Evolutionary conservation across 2,888 invertebrate genomes (phyloP).

Genomic region (Aradus depressus): DNA sequence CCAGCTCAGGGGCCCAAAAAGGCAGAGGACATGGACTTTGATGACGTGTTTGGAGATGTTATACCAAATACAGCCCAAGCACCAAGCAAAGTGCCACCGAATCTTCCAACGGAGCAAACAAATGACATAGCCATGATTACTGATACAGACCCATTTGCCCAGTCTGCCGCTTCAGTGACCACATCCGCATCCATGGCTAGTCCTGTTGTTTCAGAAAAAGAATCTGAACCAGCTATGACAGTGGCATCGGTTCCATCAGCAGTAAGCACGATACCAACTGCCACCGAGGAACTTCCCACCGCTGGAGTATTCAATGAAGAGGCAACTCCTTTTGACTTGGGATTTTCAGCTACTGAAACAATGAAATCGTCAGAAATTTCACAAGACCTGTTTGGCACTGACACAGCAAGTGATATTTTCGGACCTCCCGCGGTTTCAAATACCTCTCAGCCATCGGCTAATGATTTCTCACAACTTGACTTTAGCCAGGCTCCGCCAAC

Average conservation of each 20-base stretch:
- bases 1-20: neutral
- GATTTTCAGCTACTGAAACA: neutral
- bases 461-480: constrained; percentile 5
- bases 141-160: neutral
- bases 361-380: no score
- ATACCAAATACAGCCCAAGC: constrained; percentile 6
- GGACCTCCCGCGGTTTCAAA: neutral
- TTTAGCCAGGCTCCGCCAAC: constrained; percentile 2
- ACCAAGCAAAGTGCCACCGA: neutral
- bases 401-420: no score
- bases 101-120: neutral
- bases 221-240: neutral
- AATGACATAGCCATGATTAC: neutral
- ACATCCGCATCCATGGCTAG: neutral
- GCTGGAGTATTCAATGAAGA: neutral
- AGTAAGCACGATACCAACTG: neutral
- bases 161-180: neutral
- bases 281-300: constrained; percentile 1
- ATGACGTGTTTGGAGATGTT: constrained; percentile 13
- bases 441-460: neutral
- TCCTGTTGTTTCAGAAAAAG: neutral
- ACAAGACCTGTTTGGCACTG: no score
- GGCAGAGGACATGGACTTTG: neutral
- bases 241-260: neutral
- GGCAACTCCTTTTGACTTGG: neutral